Conservation (phyloP, 2,888 invertebrate species). For the Dilophus febrilis region DNA sequence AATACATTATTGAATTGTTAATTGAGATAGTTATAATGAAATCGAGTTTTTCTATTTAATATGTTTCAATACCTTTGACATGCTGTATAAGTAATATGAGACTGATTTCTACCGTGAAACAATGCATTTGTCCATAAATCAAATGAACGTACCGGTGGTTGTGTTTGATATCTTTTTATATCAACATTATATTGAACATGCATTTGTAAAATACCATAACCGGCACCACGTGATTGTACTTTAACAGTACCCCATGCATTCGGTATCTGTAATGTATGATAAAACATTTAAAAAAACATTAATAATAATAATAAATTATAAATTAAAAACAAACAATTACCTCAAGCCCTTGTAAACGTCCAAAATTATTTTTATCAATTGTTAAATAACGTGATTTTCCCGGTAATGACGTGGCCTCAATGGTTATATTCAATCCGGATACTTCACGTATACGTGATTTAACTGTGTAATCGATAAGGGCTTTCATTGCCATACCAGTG, state of each 20-base stretch:
- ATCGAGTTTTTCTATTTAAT: background rate
- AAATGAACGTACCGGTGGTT: constrained; percentile 69
- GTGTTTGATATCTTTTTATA: constrained; percentile 62
- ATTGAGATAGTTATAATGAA: constrained; percentile 1
- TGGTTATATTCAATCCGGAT: constrained; percentile 54
- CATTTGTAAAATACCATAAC: constrained; percentile 89
- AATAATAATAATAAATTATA: background rate
- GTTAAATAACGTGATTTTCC: constrained; percentile 47
- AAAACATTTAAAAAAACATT: constrained; percentile 1
- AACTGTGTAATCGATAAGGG: constrained; percentile 76
- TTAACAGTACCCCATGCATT: constrained; percentile 89
- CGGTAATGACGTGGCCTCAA: constrained; percentile 68
- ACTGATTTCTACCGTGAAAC: constrained; percentile 82
- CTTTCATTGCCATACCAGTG: constrained; percentile 74
- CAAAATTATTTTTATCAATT: constrained; percentile 61
- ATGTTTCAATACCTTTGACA: constrained; percentile 89
- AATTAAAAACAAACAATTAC: constrained; percentile 26
- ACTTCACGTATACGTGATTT: constrained; percentile 73
- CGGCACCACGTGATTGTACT: constrained; percentile 81
- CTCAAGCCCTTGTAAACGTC: constrained; percentile 58
- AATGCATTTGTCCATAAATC: constrained; percentile 53
- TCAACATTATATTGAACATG: constrained; percentile 86
- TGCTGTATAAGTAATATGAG: constrained; percentile 69
- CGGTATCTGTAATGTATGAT: constrained; percentile 45
- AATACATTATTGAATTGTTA: constrained; percentile 5